These are phyloP conservation scores for Oligia strigilis DNA, from an alignment of 2,888 invertebrate species.

Conservation along the genomic window DNA sequence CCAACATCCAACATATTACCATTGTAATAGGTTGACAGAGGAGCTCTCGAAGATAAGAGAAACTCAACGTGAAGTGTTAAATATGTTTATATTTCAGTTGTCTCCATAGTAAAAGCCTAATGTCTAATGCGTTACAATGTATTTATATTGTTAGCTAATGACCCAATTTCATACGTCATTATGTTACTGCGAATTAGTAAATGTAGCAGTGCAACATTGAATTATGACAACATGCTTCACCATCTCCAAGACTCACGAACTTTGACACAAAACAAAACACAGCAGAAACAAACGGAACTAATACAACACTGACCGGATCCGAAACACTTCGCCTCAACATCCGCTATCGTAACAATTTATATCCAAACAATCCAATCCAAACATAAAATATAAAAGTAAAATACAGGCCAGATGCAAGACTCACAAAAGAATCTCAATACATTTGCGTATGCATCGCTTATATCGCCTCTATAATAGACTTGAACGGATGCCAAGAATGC, in stretches of 20 bases:
- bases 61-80: no score
- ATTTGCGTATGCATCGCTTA: slow-evolving; percentile 83
- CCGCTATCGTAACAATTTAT: slow-evolving; percentile 64
- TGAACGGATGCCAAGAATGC: slow-evolving; percentile 89
- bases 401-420: slow-evolving; percentile 77
- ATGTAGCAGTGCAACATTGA: no score
- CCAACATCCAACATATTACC: neutral
- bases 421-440: slow-evolving; percentile 82
- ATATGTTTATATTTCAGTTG: no score
- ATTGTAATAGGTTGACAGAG: no score
- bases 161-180: no score
- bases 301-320: slow-evolving; percentile 51
- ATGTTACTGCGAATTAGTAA: no score
- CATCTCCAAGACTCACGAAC: slow-evolving; percentile 24
- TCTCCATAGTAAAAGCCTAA: no score
- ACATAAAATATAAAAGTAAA: slow-evolving; percentile 65
- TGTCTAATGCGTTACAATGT: no score
- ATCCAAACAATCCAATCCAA: slow-evolving; percentile 61
- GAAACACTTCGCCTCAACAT: slow-evolving; percentile 54
- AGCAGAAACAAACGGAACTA: slow-evolving; percentile 35
- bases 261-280: slow-evolving; percentile 41
- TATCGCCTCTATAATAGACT: slow-evolving; percentile 85
- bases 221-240: no score
- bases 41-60: no score
- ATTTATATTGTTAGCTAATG: no score